Conservation (phyloP, 1,140 invertebrate species). For the Drosophila aff. region DNA sequence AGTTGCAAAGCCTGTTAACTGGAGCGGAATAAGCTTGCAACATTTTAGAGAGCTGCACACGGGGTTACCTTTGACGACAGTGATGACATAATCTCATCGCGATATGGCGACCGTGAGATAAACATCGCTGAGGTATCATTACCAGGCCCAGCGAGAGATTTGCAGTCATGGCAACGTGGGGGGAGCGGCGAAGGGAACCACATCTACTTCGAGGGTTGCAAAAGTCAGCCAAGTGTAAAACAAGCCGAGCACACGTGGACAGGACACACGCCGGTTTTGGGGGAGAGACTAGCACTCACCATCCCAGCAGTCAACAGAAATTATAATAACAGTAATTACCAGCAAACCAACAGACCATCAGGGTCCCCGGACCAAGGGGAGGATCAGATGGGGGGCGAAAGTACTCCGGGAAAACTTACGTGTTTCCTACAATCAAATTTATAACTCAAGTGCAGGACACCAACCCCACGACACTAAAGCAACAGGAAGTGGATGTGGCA, state of each 20-base stretch:
- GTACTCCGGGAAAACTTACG: constrained; percentile 54
- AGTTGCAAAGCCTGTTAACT: constrained; percentile 50
- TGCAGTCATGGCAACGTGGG: constrained; percentile 59
- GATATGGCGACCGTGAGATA: constrained; percentile 60
- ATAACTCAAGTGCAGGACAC: constrained; percentile 67
- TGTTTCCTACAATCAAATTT: constrained; percentile 75
- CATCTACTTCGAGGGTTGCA: constrained; percentile 27
- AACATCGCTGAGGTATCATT: constrained; percentile 68
- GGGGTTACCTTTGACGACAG: constrained; percentile 65
- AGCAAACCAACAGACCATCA: constrained; percentile 42
- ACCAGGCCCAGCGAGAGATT: constrained; percentile 48
- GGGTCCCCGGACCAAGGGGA: neutral
- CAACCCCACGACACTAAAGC: constrained; percentile 27
- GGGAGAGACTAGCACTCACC: constrained; percentile 13
- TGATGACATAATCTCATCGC: constrained; percentile 62
- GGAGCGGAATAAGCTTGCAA: constrained; percentile 65
- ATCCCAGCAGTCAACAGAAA: constrained; percentile 75
- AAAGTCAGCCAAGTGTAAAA: constrained; percentile 67
- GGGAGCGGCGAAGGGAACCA: constrained; percentile 1
- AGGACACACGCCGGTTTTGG: constrained; percentile 44
- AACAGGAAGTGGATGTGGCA: constrained; percentile 41
- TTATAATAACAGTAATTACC: constrained; percentile 83
- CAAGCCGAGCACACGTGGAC: constrained; percentile 71
- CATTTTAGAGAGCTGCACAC: constrained; percentile 55
- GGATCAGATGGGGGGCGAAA: constrained; percentile 2